Percentiles rank a stretch among this genome's conserved stretches.
Conservation (phyloP, 2,113 vertebrate species). For the Clarias magur region DNA sequence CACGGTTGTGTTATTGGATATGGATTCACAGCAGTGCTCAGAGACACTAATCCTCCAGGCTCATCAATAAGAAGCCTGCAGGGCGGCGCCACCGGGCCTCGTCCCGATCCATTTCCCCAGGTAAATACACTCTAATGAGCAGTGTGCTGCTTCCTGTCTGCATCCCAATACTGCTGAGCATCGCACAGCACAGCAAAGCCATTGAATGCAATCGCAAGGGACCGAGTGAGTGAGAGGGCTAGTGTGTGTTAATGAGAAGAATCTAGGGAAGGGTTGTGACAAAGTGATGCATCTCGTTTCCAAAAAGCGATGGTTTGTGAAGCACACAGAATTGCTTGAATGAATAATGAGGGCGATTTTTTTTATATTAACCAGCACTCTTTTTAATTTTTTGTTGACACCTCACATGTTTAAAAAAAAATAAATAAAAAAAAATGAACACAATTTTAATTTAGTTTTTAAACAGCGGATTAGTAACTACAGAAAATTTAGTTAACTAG, state of each 20-base stretch:
- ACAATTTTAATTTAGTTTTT: neutral
- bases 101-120: conserved; percentile 70
- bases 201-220: neutral
- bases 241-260: conserved; percentile 15
- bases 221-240: neutral
- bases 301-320: neutral
- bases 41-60: conserved; percentile 58
- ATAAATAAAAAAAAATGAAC: neutral
- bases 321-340: neutral
- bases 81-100: conserved; percentile 13
- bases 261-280: neutral
- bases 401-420: neutral
- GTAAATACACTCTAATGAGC: conserved; percentile 92
- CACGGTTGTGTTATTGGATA: conserved; percentile 39
- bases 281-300: neutral
- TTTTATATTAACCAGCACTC: neutral
- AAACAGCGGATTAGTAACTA: neutral
- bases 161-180: conserved; percentile 68
- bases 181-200: neutral
- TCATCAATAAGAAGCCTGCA: conserved; percentile 62
- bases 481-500: neutral
- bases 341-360: neutral
- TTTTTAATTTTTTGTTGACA: neutral
- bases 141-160: conserved; percentile 70
- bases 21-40: conserved; percentile 57